Evolutionary conservation across 2,113 vertebrate genomes (phyloP).

Genomic region (Apodemus sylvaticus): DNA sequence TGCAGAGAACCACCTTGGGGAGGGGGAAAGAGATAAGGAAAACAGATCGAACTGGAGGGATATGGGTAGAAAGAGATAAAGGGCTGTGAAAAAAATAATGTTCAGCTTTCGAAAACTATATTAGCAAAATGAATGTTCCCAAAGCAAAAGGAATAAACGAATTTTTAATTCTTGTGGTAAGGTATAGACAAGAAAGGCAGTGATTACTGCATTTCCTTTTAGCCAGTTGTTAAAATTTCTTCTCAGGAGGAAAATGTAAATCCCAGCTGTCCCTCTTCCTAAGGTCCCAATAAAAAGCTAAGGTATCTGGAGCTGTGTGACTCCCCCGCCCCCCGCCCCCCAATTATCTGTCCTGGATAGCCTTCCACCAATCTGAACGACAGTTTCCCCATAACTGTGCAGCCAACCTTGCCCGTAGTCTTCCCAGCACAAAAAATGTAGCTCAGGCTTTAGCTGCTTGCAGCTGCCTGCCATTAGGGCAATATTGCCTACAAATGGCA

Average conservation of each 20-base stretch:
- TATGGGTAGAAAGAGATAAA: not conserved
- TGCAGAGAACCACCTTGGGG: not conserved
- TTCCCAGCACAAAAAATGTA: not conserved
- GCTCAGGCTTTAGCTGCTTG: no score
- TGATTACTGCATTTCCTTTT: not conserved
- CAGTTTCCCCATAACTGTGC: not conserved
- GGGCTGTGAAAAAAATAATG: not conserved
- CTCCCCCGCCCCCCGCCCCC: no score
- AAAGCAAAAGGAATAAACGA: not conserved
- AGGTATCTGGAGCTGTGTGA: not conserved
- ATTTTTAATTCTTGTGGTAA: not conserved
- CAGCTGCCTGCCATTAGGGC: no score
- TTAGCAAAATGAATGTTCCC: not conserved
- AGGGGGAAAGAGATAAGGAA: not conserved
- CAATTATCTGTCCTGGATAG: no score
- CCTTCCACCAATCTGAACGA: not conserved
- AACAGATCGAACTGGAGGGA: not conserved
- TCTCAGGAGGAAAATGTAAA: not conserved
- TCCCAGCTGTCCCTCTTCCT: not conserved
- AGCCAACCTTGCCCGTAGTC: not conserved
- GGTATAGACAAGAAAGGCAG: not conserved
- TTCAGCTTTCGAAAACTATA: not conserved
- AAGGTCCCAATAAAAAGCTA: not conserved
- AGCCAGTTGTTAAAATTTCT: not conserved
- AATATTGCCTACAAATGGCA: not conserved